Conservation (phyloP, 1,140 invertebrate species). For the Apis florea region DNA sequence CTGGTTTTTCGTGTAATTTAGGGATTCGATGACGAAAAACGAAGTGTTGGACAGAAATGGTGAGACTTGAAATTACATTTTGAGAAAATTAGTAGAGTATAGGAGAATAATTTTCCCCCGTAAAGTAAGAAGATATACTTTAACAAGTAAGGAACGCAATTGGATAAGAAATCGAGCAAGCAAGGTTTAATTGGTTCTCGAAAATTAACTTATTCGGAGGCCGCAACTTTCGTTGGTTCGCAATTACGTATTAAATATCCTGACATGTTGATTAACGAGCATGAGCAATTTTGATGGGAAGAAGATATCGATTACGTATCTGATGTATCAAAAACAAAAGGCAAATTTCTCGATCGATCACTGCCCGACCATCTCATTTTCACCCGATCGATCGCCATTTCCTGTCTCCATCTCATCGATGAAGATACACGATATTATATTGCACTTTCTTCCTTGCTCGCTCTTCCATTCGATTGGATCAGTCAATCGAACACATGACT, state of each 20-base stretch:
- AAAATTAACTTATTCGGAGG: not conserved
- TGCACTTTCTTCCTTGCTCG: slow-evolving; percentile 11
- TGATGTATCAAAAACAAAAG: slow-evolving; percentile 1
- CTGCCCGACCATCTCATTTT: slow-evolving; percentile 1
- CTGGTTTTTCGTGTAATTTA: no score
- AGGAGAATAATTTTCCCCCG: no score
- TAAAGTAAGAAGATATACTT: not conserved
- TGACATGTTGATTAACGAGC: slow-evolving; percentile 22
- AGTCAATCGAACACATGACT: slow-evolving; percentile 27
- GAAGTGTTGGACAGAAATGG: no score
- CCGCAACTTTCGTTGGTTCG: not conserved
- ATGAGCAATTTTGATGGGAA: not conserved
- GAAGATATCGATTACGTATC: slow-evolving; percentile 22
- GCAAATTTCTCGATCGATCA: slow-evolving; percentile 12
- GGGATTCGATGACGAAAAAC: no score
- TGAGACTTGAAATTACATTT: no score
- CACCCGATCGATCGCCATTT: slow-evolving; percentile 6
- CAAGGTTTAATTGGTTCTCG: not conserved
- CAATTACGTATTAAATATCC: slow-evolving; percentile 3
- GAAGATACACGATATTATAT: not conserved
- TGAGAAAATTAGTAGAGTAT: no score
- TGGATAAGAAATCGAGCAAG: not conserved
- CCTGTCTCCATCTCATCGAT: slow-evolving; percentile 3
- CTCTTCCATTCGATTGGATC: slow-evolving; percentile 48
- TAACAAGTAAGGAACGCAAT: not conserved